These are phyloP conservation scores for Nephrotoma guestfalica DNA, from an alignment of 2,888 invertebrate species.

Conservation along the genomic window DNA sequence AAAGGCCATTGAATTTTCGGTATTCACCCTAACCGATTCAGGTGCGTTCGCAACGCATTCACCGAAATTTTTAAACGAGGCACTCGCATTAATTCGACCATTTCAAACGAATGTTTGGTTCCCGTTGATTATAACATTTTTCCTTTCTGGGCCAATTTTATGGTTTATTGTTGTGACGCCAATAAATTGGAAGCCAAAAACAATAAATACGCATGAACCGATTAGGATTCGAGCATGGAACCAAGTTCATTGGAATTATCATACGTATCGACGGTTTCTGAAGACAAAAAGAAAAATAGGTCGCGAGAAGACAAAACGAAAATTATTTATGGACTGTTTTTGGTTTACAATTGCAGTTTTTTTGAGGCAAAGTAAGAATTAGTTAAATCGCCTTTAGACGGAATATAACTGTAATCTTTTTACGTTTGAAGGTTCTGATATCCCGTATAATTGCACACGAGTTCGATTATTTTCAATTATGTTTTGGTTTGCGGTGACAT, in stretches of 20 bases:
- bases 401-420: background rate
- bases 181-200: conserved; percentile 15
- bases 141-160: conserved; percentile 52
- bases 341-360: conserved; percentile 61
- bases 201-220: background rate
- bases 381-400: background rate
- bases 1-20: conserved; percentile 60
- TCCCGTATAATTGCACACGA: conserved; percentile 47
- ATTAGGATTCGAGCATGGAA: background rate
- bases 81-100: conserved; percentile 55
- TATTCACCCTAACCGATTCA: conserved; percentile 59
- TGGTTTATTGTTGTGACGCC: conserved; percentile 53
- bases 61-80: conserved; percentile 56
- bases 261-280: background rate
- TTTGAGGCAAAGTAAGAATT: conserved; percentile 49
- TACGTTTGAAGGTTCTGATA: conserved; percentile 2
- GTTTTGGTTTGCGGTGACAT: conserved; percentile 59
- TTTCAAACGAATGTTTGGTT: conserved; percentile 67
- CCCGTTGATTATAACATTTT: conserved; percentile 44
- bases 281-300: background rate
- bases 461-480: conserved; percentile 53
- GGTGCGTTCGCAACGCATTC: conserved; percentile 64
- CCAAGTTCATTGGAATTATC: background rate
- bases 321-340: conserved; percentile 44
- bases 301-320: conserved; percentile 1